phyloP scores from a whole-genome alignment of 2,797 vertebrate species.

The Halcyon smyrnensis region DNA sequence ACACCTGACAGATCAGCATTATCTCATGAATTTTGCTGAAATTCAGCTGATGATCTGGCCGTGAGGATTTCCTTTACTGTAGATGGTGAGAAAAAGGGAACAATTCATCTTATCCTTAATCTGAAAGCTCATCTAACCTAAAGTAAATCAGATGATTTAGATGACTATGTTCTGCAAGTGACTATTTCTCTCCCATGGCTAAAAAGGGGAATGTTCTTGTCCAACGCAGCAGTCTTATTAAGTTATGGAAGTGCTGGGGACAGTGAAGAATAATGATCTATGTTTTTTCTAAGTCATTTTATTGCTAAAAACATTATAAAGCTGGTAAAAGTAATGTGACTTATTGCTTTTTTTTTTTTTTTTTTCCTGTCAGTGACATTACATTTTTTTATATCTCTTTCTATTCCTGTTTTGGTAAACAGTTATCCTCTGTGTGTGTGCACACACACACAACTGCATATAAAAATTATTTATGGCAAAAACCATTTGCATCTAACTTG shows the following conservation, averaged over 20 bases:
- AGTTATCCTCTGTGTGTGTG: neutral
- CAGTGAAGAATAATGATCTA: neutral
- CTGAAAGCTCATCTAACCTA: neutral
- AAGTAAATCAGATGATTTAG: neutral
- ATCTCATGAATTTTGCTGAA: neutral
- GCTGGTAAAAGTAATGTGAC: neutral
- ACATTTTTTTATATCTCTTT: neutral
- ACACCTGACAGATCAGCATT: neutral
- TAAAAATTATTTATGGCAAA: neutral
- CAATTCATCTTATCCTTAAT: neutral
- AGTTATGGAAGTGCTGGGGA: neutral
- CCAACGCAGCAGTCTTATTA: neutral
- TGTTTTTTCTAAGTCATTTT: neutral
- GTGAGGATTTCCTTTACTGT: neutral
- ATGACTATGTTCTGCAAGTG: neutral
- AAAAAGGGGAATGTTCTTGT: neutral
- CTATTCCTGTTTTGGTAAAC: neutral
- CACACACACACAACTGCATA: fast-evolving
- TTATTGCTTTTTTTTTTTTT: neutral
- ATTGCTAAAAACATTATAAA: neutral
- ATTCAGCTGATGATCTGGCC: neutral
- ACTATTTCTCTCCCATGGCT: neutral
- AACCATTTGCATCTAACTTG: neutral
- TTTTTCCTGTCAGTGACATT: neutral
- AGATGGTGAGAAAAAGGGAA: neutral